Evolutionary conservation across 2,113 vertebrate genomes (phyloP).

Genomic region (Pollimyrus isidori): DNA sequence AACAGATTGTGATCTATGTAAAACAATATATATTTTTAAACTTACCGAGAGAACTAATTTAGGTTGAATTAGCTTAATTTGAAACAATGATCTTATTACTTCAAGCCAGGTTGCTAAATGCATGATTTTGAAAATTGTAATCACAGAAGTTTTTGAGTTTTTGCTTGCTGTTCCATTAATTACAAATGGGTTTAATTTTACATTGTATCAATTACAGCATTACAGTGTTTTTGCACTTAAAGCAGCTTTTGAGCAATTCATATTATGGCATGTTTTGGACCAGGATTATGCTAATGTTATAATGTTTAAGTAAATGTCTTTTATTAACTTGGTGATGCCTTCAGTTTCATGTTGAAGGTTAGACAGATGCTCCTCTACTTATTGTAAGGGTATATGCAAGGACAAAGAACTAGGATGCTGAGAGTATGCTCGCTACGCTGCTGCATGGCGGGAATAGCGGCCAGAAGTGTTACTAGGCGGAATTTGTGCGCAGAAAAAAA

Average conservation of each 20-base stretch:
- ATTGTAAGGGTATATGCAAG: no score
- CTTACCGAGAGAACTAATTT: slow-evolving; percentile 36
- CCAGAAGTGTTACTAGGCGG: no score
- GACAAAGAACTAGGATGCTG: no score
- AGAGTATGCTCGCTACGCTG: no score
- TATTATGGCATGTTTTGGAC: neutral
- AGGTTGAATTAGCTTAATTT: neutral
- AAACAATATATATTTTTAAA: slow-evolving; percentile 23
- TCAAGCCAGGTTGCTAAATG: neutral
- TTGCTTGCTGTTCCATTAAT: neutral
- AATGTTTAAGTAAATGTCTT: neutral
- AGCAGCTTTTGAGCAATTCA: neutral
- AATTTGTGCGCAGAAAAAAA: no score
- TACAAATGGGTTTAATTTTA: neutral
- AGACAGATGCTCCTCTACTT: no score
- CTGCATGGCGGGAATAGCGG: no score
- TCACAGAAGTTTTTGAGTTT: neutral
- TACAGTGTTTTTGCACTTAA: neutral
- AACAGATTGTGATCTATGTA: slow-evolving; percentile 7
- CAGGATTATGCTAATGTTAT: neutral
- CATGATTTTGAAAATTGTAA: neutral
- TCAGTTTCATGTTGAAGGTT: neutral
- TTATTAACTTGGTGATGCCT: neutral
- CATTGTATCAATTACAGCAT: neutral
- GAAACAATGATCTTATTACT: neutral